These are phyloP conservation scores for Heteractis magnifica DNA, from an alignment of 92 coral and sea anemone genomes.

Conservation along the genomic window DNA sequence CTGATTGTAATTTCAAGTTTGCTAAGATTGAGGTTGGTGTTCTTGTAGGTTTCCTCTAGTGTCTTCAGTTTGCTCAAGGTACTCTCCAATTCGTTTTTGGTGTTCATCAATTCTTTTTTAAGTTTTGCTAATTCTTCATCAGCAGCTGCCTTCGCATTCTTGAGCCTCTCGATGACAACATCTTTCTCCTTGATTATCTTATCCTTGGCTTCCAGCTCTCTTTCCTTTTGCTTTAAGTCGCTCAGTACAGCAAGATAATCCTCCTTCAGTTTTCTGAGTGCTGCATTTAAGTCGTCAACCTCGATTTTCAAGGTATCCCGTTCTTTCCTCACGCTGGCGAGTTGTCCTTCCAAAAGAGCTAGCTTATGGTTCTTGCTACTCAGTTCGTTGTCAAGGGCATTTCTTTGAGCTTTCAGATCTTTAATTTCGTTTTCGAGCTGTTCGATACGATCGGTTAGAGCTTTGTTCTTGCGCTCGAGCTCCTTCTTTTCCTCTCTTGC, in stretches of 20 bases:
- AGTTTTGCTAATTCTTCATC: constrained; percentile 72
- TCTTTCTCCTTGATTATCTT: constrained; percentile 73
- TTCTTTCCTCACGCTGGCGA: constrained; percentile 67
- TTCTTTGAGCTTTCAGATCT: constrained; percentile 78
- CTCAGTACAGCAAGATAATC: constrained; percentile 59
- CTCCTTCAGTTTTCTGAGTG: constrained; percentile 67
- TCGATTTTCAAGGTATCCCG: constrained; percentile 69
- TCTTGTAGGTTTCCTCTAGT: constrained; percentile 69
- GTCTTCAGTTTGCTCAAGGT: constrained; percentile 73
- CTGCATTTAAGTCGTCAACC: constrained; percentile 48
- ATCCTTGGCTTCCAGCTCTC: constrained; percentile 50
- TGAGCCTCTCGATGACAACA: constrained; percentile 62
- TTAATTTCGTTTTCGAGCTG: constrained; percentile 69
- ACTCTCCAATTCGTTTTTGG: constrained; percentile 66
- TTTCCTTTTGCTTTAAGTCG: constrained; percentile 61
- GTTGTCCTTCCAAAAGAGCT: constrained; percentile 71
- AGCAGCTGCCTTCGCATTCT: constrained; percentile 57
- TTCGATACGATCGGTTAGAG: constrained; percentile 45
- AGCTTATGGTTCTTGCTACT: constrained; percentile 81
- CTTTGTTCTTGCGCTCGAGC: constrained; percentile 68
- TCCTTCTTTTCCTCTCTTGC: constrained; percentile 72
- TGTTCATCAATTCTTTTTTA: constrained; percentile 76
- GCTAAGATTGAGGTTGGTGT: constrained; percentile 59
- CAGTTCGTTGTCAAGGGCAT: constrained; percentile 76
- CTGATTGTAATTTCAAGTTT: constrained; percentile 74